Base-by-base conservation (phyloP, 2,797 vertebrate genomes). In the Erpetoichthys calabaricus region DNA sequence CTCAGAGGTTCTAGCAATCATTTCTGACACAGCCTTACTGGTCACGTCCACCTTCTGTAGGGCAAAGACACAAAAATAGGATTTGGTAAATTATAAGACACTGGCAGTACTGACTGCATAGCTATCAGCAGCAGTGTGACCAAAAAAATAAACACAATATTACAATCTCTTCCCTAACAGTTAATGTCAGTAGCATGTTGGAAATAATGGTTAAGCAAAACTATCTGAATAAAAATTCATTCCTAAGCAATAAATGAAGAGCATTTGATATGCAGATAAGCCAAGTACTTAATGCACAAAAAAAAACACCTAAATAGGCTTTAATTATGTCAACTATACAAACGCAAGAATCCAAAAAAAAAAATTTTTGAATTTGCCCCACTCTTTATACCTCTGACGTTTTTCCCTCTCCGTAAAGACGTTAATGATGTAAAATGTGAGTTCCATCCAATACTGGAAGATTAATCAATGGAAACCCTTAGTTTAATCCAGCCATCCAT, bases 21-120 rank as follows among this genome's bases (percentile, higher is more conserved):
- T 87, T 63, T 99, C 95, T 10, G 86, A 73, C 44, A 99, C 95
- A 0, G 94, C 91, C 82, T 97, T 99, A 79, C 88, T 97, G 67
- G 96, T 99, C 63, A 98, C 80, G 60, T 99, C 96, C 73, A 97
- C 94, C 80, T 98, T 99, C 96, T 99, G 78, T 3, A 69, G 45
- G 5, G 44, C 51, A 58, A 45, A 43, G 58, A 62, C 50, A 59
- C 56, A 53, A n/a, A 46, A 42, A 3, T 44, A 3, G 2, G 25
- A 25, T 25, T 25, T 25, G 25, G 25, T 25, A 25, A 3, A 6
- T 56, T n/a, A 50, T n/a, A n/a, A 7, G 8, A 50, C 7, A 7
- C 47, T 50, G 47, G 7, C 7, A n/a, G 2, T n/a, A 7, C 47
- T 7, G 7, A 7, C 47, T 50, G 2, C 2, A 50, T 7, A 7